Evolutionary conservation across 2,888 invertebrate genomes (phyloP).

Genomic region (Clostera curtula): DNA sequence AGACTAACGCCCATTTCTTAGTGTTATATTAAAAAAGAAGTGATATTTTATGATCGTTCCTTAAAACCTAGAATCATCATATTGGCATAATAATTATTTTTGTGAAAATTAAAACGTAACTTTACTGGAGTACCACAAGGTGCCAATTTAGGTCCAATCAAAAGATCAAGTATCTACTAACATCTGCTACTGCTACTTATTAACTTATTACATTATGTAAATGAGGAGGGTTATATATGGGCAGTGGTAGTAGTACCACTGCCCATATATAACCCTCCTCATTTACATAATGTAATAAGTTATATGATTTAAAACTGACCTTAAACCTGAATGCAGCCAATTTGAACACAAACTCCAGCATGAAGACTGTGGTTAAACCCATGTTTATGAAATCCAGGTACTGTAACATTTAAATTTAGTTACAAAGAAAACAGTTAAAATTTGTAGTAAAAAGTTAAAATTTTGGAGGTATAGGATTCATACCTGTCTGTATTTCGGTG

Average conservation of each 20-base stretch:
- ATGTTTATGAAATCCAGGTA: slow-evolving; percentile 95
- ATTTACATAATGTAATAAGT: neutral
- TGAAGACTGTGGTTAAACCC: slow-evolving; percentile 97
- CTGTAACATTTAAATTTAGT: slow-evolving; percentile 29
- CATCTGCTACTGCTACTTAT: too few relatives aligned
- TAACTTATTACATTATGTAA: neutral
- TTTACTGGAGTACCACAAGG: too few relatives aligned
- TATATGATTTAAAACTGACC: slow-evolving; percentile 65
- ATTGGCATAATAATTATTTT: too few relatives aligned
- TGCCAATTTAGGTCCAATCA: too few relatives aligned
- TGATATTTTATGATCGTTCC: neutral
- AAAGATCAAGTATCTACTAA: too few relatives aligned
- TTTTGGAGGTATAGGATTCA: neutral
- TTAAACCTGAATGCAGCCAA: slow-evolving; percentile 97
- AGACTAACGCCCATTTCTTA: neutral
- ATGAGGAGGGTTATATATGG: neutral
- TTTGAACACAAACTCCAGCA: slow-evolving; percentile 98
- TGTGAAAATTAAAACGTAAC: too few relatives aligned
- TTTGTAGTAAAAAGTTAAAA: neutral
- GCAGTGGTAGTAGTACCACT: too few relatives aligned
- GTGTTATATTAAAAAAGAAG: neutral
- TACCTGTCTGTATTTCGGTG: slow-evolving; percentile 81
- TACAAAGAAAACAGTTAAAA: slow-evolving; percentile 1
- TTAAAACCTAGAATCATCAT: too few relatives aligned
- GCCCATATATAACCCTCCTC: neutral